A percentile compares a stretch with the other conserved stretches of the same genome.
phyloP scores from a whole-genome alignment of 2,797 vertebrate genomes.

The Percopsis omiscomaycus region DNA sequence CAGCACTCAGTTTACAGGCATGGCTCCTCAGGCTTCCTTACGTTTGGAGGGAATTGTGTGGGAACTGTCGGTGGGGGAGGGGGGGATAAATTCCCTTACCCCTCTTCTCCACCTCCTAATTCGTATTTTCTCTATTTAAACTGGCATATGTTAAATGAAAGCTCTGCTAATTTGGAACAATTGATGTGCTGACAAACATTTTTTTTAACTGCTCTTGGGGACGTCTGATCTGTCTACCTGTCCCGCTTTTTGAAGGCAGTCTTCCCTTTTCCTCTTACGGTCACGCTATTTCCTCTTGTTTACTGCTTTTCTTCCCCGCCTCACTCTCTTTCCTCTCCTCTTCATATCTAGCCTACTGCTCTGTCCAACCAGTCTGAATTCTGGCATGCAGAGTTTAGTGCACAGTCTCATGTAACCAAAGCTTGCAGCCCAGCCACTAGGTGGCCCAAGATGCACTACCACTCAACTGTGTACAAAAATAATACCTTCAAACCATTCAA shows the following conservation, averaged over 20 bases:
- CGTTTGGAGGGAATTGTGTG: conserved; percentile 55
- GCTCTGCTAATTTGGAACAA: conserved; percentile 73
- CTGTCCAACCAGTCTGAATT: too few relatives aligned
- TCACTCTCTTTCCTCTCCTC: too few relatives aligned
- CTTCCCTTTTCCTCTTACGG: conserved; percentile 12
- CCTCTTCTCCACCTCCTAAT: conserved; percentile 3
- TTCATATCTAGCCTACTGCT: too few relatives aligned
- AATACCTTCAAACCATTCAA: too few relatives aligned
- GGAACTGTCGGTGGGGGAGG: conserved; percentile 26
- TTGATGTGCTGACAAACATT: conserved; percentile 59
- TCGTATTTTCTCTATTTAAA: conserved; percentile 32
- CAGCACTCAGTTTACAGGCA: conserved; percentile 61
- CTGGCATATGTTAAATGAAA: conserved; percentile 70
- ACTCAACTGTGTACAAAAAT: too few relatives aligned
- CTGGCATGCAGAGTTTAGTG: too few relatives aligned
- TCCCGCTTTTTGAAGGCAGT: conserved; percentile 13
- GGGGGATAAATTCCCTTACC: conserved; percentile 52
- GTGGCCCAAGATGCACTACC: too few relatives aligned
- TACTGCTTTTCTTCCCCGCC: too few relatives aligned
- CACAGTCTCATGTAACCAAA: too few relatives aligned
- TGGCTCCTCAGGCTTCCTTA: conserved; percentile 67
- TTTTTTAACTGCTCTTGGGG: conserved; percentile 40
- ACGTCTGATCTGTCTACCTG: conserved; percentile 50
- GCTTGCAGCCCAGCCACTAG: too few relatives aligned
- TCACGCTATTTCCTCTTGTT: neutral